Base-by-base conservation (phyloP, 2,888 invertebrate species). In the Euplagia quadripunctaria region DNA sequence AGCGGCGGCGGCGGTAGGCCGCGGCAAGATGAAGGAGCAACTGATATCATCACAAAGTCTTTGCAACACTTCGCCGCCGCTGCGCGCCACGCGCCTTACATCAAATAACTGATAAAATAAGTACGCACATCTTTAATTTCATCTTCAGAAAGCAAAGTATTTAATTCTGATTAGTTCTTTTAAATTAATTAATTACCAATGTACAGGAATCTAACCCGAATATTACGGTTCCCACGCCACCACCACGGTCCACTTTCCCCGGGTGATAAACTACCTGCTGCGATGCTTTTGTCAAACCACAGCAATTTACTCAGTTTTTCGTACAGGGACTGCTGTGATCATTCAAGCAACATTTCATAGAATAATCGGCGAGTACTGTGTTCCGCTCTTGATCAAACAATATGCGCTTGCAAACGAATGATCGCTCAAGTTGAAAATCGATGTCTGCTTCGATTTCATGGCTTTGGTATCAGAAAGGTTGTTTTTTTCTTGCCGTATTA, bases 351-450 rank as follows among this genome's bases (percentile, higher is more conserved):
- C 82, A 84, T 85, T 85, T 80, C 75, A 84, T 79, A 81, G 82
- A 81, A 84, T 82, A 84, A 84, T 85, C 83, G 84, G 83, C 82
- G 82, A 81, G 78, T 80, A 82, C 76, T 81, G 80, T 80, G 89
- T 90, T 90, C 88, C 90, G 89, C 84, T 87, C 81, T 84, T 85
- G 88, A 88, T 87, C 91, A 89, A 90, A 91, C 88, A 91, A 86
- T 85, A 83, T 81, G 86, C 88, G 89, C 88, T 89, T 85, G 87
- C 90, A 89, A 90, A 88, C 86, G 86, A 90, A 89, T 91, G 88
- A 82, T 85, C 91, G 89, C 87, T 93, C 91, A 92, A 93, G 90
- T 89, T 91, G 92, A 93, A 94, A 94, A 94, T 94, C 88, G 91
- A 91, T 92, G 90, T 86, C 85, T 85, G 84, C 86, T 83, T 79